Conservation (phyloP, 53 echinoderm and acorn worm genomes). For the Luidia sarsii region DNA sequence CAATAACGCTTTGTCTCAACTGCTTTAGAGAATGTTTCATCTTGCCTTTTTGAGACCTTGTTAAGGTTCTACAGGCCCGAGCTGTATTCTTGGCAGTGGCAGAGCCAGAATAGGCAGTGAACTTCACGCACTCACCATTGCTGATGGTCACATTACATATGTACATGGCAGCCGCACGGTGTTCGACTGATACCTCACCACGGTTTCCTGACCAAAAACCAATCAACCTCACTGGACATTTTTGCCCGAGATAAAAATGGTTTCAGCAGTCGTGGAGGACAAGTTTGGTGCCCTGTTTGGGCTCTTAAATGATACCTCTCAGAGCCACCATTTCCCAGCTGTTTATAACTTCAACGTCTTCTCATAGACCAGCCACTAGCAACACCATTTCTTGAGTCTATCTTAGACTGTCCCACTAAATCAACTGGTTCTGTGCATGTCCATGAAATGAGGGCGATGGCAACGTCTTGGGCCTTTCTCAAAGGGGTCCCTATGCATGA, state of each 20-base stretch:
- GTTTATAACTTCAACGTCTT: neutral
- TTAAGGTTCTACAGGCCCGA: neutral
- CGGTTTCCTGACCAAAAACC: constrained; percentile 39
- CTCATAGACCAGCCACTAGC: neutral
- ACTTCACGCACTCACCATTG: constrained; percentile 23
- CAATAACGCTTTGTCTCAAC: neutral
- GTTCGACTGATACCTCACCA: constrained; percentile 4
- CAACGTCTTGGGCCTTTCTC: too few relatives aligned
- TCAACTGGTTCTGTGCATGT: too few relatives aligned
- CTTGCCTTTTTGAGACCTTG: constrained; percentile 8
- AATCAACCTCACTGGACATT: neutral
- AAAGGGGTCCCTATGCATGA: too few relatives aligned
- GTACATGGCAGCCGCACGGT: neutral
- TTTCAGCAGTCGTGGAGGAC: neutral
- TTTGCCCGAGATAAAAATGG: neutral
- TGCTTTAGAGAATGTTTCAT: neutral
- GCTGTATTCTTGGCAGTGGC: constrained; percentile 25
- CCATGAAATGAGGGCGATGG: too few relatives aligned
- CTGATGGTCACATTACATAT: constrained; percentile 4
- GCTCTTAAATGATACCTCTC: constrained; percentile 15
- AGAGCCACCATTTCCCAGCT: neutral
- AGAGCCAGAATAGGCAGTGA: constrained; percentile 5
- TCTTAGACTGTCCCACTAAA: too few relatives aligned
- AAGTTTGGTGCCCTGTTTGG: constrained; percentile 32
- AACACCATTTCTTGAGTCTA: neutral